phyloP scores from a whole-genome alignment of 2,113 vertebrate genomes.

The Felis chaus region DNA sequence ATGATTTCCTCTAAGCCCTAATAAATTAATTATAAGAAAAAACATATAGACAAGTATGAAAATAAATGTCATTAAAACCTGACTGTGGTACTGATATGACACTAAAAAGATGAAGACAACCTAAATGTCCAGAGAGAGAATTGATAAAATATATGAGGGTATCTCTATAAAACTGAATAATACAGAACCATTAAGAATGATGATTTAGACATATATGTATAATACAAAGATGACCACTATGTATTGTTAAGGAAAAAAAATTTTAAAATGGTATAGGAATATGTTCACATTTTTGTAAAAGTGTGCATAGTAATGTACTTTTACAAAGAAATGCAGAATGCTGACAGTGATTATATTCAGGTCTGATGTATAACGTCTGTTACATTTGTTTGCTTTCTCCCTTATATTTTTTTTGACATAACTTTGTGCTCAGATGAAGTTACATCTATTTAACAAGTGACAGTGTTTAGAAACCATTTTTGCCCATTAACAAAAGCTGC shows the following conservation, averaged over 20 bases:
- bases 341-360: not conserved
- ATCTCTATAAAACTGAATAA: not conserved
- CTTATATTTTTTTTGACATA: not conserved
- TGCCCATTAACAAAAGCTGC: not conserved
- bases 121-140: not conserved
- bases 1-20: not conserved
- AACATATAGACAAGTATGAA: not conserved
- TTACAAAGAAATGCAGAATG: not conserved
- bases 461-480: not conserved
- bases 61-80: constrained; percentile 2
- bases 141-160: constrained; percentile 1
- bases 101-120: not conserved
- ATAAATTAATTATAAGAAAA: constrained; percentile 27
- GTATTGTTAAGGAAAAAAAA: not conserved
- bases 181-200: not conserved
- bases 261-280: not conserved
- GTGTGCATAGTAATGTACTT: not conserved
- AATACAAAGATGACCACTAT: not conserved
- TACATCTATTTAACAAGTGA: constrained; percentile 2
- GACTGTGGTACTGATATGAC: not conserved
- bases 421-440: not conserved
- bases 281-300: not conserved
- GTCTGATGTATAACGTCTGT: not conserved
- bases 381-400: not conserved
- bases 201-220: not conserved